Conservation (phyloP, 2,888 invertebrate species). For the Melinaea marsaeus region DNA sequence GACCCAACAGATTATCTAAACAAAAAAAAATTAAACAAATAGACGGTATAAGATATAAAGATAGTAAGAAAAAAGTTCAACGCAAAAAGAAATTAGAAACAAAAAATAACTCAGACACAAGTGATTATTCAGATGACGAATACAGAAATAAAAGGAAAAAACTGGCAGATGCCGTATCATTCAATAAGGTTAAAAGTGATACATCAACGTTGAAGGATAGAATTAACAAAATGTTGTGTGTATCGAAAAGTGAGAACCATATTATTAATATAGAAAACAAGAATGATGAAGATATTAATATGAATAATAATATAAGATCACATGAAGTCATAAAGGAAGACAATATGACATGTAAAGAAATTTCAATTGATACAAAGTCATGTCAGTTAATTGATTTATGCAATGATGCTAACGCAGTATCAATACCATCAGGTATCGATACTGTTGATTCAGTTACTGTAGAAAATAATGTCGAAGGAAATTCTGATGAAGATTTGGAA, state of each 20-base stretch:
- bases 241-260: constrained; percentile 34
- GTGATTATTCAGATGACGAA: constrained; percentile 68
- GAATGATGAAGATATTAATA: neutral
- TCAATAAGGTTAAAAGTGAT: constrained; percentile 57
- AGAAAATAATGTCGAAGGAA: constrained; percentile 38
- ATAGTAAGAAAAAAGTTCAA: constrained; percentile 46
- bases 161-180: constrained; percentile 74
- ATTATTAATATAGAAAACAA: constrained; percentile 8
- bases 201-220: constrained; percentile 61
- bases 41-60: constrained; percentile 37
- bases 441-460: constrained; percentile 39
- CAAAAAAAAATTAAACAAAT: constrained; percentile 48
- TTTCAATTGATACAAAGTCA: constrained; percentile 15
- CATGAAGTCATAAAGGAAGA: neutral
- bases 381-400: constrained; percentile 46
- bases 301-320: constrained; percentile 5
- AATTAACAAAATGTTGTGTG: constrained; percentile 61
- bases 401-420: constrained; percentile 39
- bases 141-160: constrained; percentile 67
- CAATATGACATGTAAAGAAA: neutral
- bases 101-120: constrained; percentile 52
- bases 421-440: constrained; percentile 27
- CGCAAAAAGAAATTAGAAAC: constrained; percentile 45
- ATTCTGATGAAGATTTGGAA: constrained; percentile 73
- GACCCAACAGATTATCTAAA: constrained; percentile 44